Base-by-base conservation (phyloP, 2,113 vertebrate species). In the Pontoporia blainvillei region DNA sequence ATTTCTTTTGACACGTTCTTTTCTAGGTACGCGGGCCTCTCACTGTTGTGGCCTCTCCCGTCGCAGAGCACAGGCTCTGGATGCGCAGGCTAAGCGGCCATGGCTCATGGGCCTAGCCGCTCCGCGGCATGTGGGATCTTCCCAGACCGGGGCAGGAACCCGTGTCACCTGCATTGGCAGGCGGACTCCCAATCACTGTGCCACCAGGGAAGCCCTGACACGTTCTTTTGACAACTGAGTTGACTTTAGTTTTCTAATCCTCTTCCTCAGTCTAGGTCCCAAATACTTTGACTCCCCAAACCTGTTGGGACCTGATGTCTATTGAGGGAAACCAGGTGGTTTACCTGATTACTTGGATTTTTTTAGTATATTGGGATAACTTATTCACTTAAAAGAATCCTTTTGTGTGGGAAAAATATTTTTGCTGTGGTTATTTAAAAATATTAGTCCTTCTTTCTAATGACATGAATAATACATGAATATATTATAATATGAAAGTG, bases 401-500 rank as follows among this genome's bases (percentile, higher is more conserved):
- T 66, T 73, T 72, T 31, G 4, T 46, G 20, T 34, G 61, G 6
- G 44, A 6, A 79, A 83, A 69, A 8, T 25, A 62, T 44, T 84
- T 90, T 86, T 73, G 17, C 25, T 46, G 52, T 41, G 72, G 5
- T 88, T 73, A 75, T 20, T 54, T 54, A 20, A 54, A 73, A 67
- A 81, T 9, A 61, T 62, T 44, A 46, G 34, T 59, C 25, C 59
- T 23, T 67, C 34, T 92, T 91, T 96, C 23, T 49, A 49, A 34
- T 52, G 54, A 31, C 25, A 66, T 44, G 34, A 25, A 2, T n/a
- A 85, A 41, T 93, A 61, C 3, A 54, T 39, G 66, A 86, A 49
- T 92, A 84, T 41, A 41, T 72, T 64, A 36, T 67, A 71, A 73
- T 92, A 73, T 73, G 67, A 92, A 59, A 39, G 36, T 39, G 29